Percentiles rank a stretch among this genome's conserved stretches.
phyloP scores from a whole-genome alignment of 2,113 vertebrate species.

The Macaca nemestrina region DNA sequence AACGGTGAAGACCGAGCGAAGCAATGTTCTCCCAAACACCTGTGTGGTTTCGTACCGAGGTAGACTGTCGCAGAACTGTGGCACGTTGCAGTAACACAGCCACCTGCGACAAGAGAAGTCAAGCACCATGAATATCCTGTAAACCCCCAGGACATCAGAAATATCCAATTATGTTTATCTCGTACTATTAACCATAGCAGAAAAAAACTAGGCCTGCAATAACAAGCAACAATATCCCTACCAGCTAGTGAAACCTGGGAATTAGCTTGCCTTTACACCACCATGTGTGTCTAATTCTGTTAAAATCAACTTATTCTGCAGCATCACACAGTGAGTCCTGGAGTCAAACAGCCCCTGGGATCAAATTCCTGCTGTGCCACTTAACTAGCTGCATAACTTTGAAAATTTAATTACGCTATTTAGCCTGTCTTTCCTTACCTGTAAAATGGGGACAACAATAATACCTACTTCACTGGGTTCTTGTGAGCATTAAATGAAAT shows the following conservation, averaged over 20 bases:
- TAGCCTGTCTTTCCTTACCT: not conserved
- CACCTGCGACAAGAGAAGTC: conserved; percentile 85
- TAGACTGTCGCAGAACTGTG: conserved; percentile 99
- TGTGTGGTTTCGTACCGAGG: conserved; percentile 97
- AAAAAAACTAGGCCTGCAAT: not conserved
- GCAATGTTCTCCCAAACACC: conserved; percentile 95
- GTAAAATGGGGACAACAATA: not conserved
- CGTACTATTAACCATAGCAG: not conserved
- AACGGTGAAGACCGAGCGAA: conserved; percentile 96
- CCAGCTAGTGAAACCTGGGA: not conserved
- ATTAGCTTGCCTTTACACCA: accelerated
- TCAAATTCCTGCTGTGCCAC: not conserved
- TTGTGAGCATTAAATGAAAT: not conserved
- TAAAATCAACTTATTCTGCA: not conserved
- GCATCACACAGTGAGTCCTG: not conserved
- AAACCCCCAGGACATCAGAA: not conserved
- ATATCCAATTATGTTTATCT: not conserved
- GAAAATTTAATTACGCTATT: not conserved
- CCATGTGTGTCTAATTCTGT: not conserved
- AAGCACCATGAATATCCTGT: not conserved
- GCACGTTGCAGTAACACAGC: conserved; percentile 99
- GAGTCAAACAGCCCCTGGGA: not conserved
- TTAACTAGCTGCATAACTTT: not conserved
- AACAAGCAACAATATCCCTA: not conserved
- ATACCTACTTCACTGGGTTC: not conserved